Conservation (phyloP, 2,113 vertebrate genomes). For the Psilopsiagon aymara region DNA sequence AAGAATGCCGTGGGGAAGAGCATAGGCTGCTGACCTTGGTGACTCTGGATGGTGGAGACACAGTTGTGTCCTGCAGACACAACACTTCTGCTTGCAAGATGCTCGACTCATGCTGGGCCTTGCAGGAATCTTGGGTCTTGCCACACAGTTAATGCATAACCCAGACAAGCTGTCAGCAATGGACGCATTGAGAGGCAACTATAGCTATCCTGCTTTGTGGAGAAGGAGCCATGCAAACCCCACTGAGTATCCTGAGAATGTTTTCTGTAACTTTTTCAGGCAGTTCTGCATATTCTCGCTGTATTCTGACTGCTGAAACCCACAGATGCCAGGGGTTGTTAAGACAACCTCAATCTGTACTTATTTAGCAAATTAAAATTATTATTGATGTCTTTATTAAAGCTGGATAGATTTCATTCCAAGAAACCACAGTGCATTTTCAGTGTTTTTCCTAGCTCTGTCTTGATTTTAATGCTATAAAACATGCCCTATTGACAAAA, state of each 20-base stretch:
- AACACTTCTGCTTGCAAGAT: neutral
- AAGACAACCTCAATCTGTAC: neutral
- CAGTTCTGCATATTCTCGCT: neutral
- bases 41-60: neutral
- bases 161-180: neutral
- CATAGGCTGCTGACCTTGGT: neutral
- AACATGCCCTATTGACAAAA: neutral
- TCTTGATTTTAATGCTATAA: neutral
- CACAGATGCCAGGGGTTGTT: neutral
- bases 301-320: neutral
- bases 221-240: neutral
- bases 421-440: neutral
- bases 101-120: neutral
- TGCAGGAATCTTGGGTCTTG: neutral
- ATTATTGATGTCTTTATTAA: neutral
- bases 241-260: neutral
- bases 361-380: neutral
- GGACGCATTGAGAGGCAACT: neutral
- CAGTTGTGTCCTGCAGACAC: neutral
- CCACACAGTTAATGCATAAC: accelerated
- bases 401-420: neutral
- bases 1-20: neutral
- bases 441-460: neutral
- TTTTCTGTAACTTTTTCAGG: neutral
- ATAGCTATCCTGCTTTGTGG: neutral